Evolutionary conservation across 1,140 invertebrate species (phyloP), one percentile per base, ranked within the genome.

Genomic region (Caerostris darwini): DNA sequence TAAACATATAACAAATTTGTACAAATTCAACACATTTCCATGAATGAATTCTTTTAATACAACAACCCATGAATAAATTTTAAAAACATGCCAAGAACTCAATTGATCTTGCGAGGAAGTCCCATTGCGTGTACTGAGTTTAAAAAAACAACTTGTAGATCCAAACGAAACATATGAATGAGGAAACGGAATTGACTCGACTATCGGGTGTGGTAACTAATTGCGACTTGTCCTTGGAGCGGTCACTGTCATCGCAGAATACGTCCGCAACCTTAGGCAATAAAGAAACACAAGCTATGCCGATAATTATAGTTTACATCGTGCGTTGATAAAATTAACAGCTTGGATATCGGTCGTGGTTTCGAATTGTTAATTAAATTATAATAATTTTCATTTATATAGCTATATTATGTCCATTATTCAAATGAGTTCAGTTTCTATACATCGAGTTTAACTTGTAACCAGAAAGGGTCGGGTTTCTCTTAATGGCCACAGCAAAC

Each of bases 161-260:
- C 71, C 12, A 50, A 10, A 53, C 7, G 34, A 77, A 12, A 10
- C 69, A 77, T 12, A 77, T 77, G 69, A 77, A 77, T 77, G 69
- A 77, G 69, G 69, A 77, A 77, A 77, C 69, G 69, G 34, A 77
- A 50, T 77, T 50, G 34, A 53, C 71, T 53, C 19, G 10, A 71
- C 8, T 71, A 71, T 71, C 50, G 34, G 71, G 34, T 77, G 71
- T 53, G 71, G 71, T 19, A n/a, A 17, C n/a, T 69, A 69, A 69
- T 19, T 77, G 34, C 10, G 34, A 77, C 69, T 34, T 77, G 69
- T 77, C 69, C 69, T 77, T 77, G 69, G 50, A 77, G 69, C 69
- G 69, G 69, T 77, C 69, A 77, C 71, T 77, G 71, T 53, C 71
- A 53, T 34, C 10, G 34, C 34, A 53, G 71, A 12, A 10, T 50